Evolutionary conservation across 2,888 invertebrate genomes (phyloP), one percentile per base, ranked within the genome.

Genomic region (Drosophila hamatofila): DNA sequence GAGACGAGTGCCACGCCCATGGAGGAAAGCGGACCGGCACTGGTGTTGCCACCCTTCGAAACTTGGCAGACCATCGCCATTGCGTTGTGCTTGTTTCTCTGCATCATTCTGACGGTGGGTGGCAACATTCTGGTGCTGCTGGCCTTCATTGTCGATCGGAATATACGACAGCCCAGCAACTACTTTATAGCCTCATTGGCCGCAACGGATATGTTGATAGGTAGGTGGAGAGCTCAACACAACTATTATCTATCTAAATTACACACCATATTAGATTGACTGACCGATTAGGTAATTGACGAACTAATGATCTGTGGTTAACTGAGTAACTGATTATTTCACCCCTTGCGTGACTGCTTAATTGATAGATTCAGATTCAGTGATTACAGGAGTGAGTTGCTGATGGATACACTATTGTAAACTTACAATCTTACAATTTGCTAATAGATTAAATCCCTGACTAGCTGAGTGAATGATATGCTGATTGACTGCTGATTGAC

Each of bases 131-230:
- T 99, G 75, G 99, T 99, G 63, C 95, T 99, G 61, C 94, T 98
- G 83, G 98, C 98, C 51, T 99, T 99, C 93, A 96, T 98, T 73
- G 97, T 99, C 48, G 99, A 98, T 93, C 94, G 98, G 69, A 96
- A 97, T 79, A 97, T 97, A 88, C 94, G 99, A 63, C 99, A 99
- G 92, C 99, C 99, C 33, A 98, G 98, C 93, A 99, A 99, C 94
- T 99, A 99, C 94, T 99, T 99, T 94, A 99, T 99, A 80, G 99
- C 99, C 11, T 99, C 99, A 0, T 94, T 99, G 75, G 99, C 99
- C 52, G 97, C 98, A 64, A 98, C 98, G 11, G 99, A 99, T 93
- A 96, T 99, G 94, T 94, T 99, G 72, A 99, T 99, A 93, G 99
- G 97, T 93, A 60, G 51, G 80, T 46, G 44, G 16, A 21, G 9